A percentile compares a stretch with the other conserved stretches of the same genome.
Evolutionary conservation across 2,113 vertebrate species (phyloP).

Genomic region (Nesoenas mayeri): DNA sequence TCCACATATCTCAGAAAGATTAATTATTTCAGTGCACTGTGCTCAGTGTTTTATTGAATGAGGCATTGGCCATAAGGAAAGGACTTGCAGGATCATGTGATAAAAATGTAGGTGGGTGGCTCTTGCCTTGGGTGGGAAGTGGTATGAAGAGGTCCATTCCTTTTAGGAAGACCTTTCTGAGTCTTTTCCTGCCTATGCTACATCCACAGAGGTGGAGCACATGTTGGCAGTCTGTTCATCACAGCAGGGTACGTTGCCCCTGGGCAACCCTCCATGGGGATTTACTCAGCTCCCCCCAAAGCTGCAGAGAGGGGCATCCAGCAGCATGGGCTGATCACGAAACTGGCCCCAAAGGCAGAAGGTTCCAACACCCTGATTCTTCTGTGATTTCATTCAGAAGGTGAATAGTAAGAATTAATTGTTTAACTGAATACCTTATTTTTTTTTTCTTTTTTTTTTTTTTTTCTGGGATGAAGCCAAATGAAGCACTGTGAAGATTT

Average conservation of each 20-base stretch:
- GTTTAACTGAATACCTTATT: background rate
- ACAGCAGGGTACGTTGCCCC: rapidly evolving
- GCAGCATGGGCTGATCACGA: background rate
- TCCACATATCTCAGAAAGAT: background rate
- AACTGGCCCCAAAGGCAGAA: background rate
- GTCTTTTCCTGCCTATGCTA: background rate
- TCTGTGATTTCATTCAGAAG: background rate
- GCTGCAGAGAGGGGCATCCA: background rate
- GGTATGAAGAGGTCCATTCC: background rate
- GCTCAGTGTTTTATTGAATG: background rate
- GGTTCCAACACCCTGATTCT: background rate
- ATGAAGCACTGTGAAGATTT: background rate
- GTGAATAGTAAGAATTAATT: background rate
- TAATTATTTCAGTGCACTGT: background rate
- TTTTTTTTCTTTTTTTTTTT: no score
- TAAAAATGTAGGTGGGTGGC: background rate
- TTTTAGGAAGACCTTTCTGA: background rate
- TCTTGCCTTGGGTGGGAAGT: background rate
- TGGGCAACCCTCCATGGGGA: rapidly evolving
- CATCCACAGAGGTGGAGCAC: no score
- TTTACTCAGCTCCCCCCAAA: background rate
- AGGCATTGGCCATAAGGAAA: background rate
- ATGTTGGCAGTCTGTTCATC: background rate
- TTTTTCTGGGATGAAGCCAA: no score
- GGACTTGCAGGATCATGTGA: background rate